Evolutionary conservation across 2,888 invertebrate species (phyloP).

Genomic region (Drosophila lacicola): DNA sequence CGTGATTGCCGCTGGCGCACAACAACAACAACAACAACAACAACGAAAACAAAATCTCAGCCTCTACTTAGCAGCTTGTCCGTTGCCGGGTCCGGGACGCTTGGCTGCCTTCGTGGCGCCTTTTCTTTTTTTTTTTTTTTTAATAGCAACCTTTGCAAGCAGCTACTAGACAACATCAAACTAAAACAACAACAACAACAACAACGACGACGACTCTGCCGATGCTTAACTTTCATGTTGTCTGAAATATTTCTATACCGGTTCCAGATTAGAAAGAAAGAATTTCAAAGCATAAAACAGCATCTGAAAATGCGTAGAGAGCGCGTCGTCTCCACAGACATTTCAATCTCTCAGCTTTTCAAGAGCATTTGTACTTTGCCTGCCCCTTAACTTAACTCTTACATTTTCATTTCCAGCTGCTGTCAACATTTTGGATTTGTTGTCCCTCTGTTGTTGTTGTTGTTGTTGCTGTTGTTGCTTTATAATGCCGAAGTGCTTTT

Average conservation of each 20-base stretch:
- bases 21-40: constrained; percentile 38
- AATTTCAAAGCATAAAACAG: constrained; percentile 71
- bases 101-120: constrained; percentile 74
- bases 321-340: constrained; percentile 9
- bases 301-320: constrained; percentile 48
- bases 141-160: constrained; percentile 58
- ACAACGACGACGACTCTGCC: constrained; percentile 31
- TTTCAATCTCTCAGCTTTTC: constrained; percentile 23
- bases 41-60: constrained; percentile 32
- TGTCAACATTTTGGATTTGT: constrained; percentile 37
- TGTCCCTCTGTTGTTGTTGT: constrained; percentile 17
- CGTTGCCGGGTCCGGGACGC: constrained; percentile 57
- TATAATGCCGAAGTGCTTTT: constrained; percentile 48
- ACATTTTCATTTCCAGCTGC: constrained; percentile 28
- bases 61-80: constrained; percentile 66
- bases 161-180: constrained; percentile 57
- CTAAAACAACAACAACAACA: constrained; percentile 3
- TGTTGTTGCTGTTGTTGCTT: constrained; percentile 6
- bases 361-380: constrained; percentile 59
- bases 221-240: constrained; percentile 75
- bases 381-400: constrained; percentile 2
- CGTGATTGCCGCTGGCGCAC: constrained; percentile 66
- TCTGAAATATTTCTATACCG: constrained; percentile 75
- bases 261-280: constrained; percentile 80
- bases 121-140: constrained; percentile 44